A percentile compares a stretch with the other conserved stretches of the same genome.
Evolutionary conservation across 2,888 invertebrate genomes (phyloP).

Genomic region (Dicyrtoma fusca): DNA sequence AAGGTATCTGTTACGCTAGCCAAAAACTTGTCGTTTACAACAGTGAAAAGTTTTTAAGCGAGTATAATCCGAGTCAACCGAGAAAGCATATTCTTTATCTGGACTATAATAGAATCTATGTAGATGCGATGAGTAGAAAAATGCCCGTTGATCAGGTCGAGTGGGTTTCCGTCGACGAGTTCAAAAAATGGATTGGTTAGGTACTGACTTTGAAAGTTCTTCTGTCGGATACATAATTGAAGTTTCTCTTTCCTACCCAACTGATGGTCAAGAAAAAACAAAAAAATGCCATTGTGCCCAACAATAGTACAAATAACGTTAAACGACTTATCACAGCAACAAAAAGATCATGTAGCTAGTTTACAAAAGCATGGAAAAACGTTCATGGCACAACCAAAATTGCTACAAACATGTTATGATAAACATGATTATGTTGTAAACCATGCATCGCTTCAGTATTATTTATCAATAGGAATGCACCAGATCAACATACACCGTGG

Average conservation of each 20-base stretch:
- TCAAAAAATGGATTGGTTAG: neutral
- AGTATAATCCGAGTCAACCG: neutral
- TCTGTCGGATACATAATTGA: neutral
- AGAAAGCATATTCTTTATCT: neutral
- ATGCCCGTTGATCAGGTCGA: neutral
- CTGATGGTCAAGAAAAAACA: neutral
- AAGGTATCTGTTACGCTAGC: neutral
- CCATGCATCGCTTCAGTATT: neutral
- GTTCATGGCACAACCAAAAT: neutral
- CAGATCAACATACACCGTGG: neutral
- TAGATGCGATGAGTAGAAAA: neutral
- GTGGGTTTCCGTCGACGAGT: neutral
- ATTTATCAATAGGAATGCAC: neutral
- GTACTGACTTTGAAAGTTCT: neutral
- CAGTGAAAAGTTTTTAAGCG: neutral
- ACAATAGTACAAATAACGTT: neutral
- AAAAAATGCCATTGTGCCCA: neutral
- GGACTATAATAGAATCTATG: neutral
- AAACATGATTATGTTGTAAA: neutral
- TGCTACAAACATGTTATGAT: neutral
- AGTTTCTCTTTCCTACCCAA: neutral
- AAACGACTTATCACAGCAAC: neutral
- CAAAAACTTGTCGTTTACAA: neutral
- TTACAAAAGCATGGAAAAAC: neutral
- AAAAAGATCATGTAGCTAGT: neutral